A percentile compares a stretch with the other conserved stretches of the same genome.
These are phyloP conservation scores for Capitella teleta DNA, from an alignment of 1,140 invertebrate species.

Conservation along the genomic window DNA sequence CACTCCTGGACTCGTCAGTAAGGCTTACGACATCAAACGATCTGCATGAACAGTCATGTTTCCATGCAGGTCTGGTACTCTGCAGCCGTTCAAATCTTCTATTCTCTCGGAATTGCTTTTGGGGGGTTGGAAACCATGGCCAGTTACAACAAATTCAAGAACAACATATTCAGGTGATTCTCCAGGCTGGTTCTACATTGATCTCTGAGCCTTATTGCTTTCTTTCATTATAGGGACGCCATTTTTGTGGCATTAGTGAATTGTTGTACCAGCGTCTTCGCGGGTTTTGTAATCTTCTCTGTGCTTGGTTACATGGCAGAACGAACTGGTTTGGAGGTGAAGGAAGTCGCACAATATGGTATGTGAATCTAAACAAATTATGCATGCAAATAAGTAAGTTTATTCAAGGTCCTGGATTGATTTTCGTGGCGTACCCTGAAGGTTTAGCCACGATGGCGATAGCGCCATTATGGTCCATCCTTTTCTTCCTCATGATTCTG, in stretches of 20 bases:
- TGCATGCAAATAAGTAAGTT: too few species aligned
- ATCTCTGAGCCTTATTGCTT: too few species aligned
- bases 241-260: not conserved
- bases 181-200: too few species aligned
- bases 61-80: slow-evolving; percentile 70
- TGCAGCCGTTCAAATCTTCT: slow-evolving; percentile 95
- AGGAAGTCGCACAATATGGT: slow-evolving; percentile 57
- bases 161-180: slow-evolving; percentile 28
- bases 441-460: slow-evolving; percentile 54
- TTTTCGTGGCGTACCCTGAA: slow-evolving; percentile 82
- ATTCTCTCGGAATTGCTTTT: slow-evolving; percentile 86
- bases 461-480: slow-evolving; percentile 81
- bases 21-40: too few species aligned
- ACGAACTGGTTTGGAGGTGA: not conserved
- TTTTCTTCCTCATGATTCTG: slow-evolving; percentile 96
- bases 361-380: too few species aligned
- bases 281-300: slow-evolving; percentile 90
- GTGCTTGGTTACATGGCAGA: slow-evolving; percentile 13
- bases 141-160: slow-evolving; percentile 31
- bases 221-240: slow-evolving; percentile 11
- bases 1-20: too few species aligned
- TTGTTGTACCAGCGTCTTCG: slow-evolving; percentile 9
- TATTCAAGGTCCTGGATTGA: slow-evolving; percentile 69
- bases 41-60: too few species aligned
- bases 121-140: slow-evolving; percentile 47